Percentiles rank a stretch among this genome's conserved stretches.
phyloP scores from a whole-genome alignment of 53 echinoderm and acorn worm genomes.

The Pentamera pediparva region DNA sequence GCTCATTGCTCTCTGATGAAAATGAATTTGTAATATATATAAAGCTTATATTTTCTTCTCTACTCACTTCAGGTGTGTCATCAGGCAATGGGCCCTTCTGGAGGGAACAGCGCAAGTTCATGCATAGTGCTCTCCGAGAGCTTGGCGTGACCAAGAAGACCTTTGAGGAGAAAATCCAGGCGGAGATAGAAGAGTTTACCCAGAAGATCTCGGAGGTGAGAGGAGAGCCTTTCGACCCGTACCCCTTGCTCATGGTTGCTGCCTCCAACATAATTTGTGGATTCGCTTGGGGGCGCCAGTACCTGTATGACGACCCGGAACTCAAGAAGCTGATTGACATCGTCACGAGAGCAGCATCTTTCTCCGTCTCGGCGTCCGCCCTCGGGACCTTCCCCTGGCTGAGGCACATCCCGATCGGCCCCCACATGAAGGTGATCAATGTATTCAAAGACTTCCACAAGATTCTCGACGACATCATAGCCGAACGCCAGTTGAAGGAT shows the following conservation, averaged over 20 bases:
- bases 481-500: neutral
- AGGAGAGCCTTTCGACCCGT: conserved; percentile 47
- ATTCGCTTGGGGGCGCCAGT: conserved; percentile 49
- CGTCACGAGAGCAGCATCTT: neutral
- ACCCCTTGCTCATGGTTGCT: conserved; percentile 13
- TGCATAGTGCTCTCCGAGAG: conserved; percentile 43
- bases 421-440: neutral
- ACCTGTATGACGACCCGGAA: conserved; percentile 39
- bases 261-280: conserved; percentile 64
- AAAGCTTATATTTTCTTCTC: neutral
- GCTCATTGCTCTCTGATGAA: neutral
- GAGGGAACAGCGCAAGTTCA: conserved; percentile 52
- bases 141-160: conserved; percentile 57
- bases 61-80: neutral
- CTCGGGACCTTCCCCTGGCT: conserved; percentile 33
- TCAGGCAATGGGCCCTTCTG: conserved; percentile 24
- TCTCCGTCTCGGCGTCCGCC: conserved; percentile 21
- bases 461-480: conserved; percentile 28
- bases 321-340: conserved; percentile 34
- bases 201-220: conserved; percentile 4
- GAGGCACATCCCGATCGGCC: conserved; percentile 38
- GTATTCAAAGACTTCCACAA: conserved; percentile 25
- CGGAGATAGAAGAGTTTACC: conserved; percentile 31
- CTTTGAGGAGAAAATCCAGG: conserved; percentile 48
- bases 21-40: neutral